A percentile compares a stretch with the other conserved stretches of the same genome.
These are phyloP conservation scores for Gasterosteus aculeatus DNA, from an alignment of 2,113 vertebrate species.

Conservation along the genomic window DNA sequence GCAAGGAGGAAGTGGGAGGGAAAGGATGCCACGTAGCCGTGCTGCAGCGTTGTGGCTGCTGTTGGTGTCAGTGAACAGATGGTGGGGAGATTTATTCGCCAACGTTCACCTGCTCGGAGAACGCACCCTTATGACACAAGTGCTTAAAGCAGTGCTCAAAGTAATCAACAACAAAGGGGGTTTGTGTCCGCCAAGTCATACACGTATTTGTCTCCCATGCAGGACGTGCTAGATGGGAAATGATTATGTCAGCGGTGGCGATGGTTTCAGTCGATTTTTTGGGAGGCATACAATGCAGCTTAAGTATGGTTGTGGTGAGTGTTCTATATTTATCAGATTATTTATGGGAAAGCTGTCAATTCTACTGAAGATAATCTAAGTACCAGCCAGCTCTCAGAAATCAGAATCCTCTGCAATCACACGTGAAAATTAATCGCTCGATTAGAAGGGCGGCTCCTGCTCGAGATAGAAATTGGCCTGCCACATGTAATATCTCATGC, in stretches of 20 bases:
- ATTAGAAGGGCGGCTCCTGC: constrained; percentile 50
- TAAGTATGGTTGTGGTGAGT: constrained; percentile 42
- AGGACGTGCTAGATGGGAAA: not conserved
- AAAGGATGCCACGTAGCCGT: constrained; percentile 23
- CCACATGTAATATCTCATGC: constrained; percentile 77
- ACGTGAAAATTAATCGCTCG: constrained; percentile 75
- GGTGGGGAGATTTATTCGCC: constrained; percentile 35
- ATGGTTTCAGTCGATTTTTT: constrained; percentile 25
- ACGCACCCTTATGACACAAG: constrained; percentile 17
- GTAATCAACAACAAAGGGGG: constrained; percentile 31
- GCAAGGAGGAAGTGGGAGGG: constrained; percentile 12
- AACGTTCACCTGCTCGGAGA: constrained; percentile 20
- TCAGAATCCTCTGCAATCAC: constrained; percentile 67
- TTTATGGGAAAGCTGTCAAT: constrained; percentile 54
- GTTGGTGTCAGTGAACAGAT: constrained; percentile 30
- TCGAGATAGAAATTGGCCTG: constrained; percentile 79
- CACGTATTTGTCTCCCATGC: constrained; percentile 3
- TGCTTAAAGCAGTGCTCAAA: constrained; percentile 30
- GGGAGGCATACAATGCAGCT: constrained; percentile 5
- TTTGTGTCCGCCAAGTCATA: constrained; percentile 15
- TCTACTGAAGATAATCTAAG: constrained; percentile 47
- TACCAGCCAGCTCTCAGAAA: constrained; percentile 43
- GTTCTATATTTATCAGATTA: constrained; percentile 59
- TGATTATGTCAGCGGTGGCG: constrained; percentile 6
- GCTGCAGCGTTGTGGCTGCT: constrained; percentile 18